Conservation (phyloP, 2,797 vertebrate genomes). For the Sebastes nivosus region DNA sequence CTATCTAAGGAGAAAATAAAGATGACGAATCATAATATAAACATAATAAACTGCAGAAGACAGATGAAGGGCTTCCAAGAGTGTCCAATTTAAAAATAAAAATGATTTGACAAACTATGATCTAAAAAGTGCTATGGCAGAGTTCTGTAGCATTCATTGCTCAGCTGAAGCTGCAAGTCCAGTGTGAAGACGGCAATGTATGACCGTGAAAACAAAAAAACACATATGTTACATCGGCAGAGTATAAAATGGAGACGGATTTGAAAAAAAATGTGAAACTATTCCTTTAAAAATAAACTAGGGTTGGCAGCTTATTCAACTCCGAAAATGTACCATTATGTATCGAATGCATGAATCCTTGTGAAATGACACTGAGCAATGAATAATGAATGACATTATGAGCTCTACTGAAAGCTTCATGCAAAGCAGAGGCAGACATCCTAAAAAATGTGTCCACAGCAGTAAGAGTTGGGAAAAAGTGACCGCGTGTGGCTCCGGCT, state of each 20-base stretch:
- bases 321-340: neutral
- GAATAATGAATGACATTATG: constrained; percentile 22
- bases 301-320: neutral
- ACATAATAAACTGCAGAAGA: neutral
- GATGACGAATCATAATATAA: neutral
- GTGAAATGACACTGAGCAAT: constrained; percentile 3
- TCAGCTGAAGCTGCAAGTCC: neutral
- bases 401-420: constrained; percentile 10
- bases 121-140: neutral
- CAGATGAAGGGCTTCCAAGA: neutral
- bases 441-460: constrained; percentile 3
- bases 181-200: neutral
- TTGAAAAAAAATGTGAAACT: neutral
- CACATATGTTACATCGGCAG: neutral
- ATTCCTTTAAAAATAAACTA: constrained; percentile 2
- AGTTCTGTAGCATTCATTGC: neutral
- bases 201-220: neutral
- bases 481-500: constrained; percentile 48
- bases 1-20: no score
- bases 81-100: neutral
- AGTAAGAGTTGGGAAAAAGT: constrained; percentile 40
- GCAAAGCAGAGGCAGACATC: constrained; percentile 11
- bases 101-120: neutral
- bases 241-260: neutral
- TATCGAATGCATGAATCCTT: neutral